phyloP scores from a whole-genome alignment of 92 coral and sea anemone genomes.

The Metridium senile region DNA sequence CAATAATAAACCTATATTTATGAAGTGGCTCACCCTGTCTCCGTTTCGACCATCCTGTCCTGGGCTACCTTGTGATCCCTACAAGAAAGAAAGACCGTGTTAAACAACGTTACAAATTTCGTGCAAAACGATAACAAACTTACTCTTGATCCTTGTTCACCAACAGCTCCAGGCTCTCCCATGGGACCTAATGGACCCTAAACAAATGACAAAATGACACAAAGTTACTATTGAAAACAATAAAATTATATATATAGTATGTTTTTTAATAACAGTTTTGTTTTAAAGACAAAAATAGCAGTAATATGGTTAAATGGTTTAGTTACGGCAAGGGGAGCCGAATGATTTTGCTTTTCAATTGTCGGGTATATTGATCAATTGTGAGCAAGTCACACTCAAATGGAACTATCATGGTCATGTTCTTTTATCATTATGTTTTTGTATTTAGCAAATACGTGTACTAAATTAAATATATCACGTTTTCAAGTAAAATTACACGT shows the following conservation, averaged over 20 bases:
- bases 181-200: constrained; percentile 65
- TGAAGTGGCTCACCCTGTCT: constrained; percentile 41
- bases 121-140: not conserved
- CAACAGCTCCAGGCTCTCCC: constrained; percentile 70
- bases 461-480: no score
- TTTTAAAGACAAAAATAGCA: no score
- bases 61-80: constrained; percentile 61
- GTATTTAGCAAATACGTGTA: no score
- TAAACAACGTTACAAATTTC: not conserved
- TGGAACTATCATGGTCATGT: no score
- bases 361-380: no score
- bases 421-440: no score
- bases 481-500: no score
- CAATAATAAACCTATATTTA: not conserved
- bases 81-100: not conserved
- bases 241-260: constrained; percentile 1
- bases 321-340: no score
- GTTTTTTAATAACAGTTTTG: no score
- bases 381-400: no score
- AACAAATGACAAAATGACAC: not conserved
- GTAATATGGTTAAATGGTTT: no score
- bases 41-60: constrained; percentile 61
- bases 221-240: not conserved
- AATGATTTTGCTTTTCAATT: no score
- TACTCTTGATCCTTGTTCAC: constrained; percentile 51